Base-by-base conservation (phyloP, 2,888 invertebrate genomes). In the Exephanes ischioxanthus region DNA sequence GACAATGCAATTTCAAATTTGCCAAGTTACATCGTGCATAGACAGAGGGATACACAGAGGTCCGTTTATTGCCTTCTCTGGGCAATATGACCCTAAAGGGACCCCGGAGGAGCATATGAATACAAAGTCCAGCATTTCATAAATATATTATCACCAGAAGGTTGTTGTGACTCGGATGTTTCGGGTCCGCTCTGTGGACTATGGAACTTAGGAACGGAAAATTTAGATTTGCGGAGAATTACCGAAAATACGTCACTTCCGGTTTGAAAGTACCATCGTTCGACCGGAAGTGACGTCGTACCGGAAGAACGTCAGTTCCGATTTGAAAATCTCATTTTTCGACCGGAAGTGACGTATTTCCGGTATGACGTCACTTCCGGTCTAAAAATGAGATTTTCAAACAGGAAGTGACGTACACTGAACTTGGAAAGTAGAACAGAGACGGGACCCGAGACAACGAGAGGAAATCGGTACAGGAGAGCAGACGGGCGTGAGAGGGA, bases 391-490 rank as follows among this genome's bases (percentile, higher is more conserved):
- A 3, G 3, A 16, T 48, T 48, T 16, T 14, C 16, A 16, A 48
- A 48, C 3, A 0, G 45, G 16, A 48, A 48, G 45, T 48, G 41
- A 41, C 41, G 41, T 48, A 41, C 41, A 41, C 2, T 41, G 41
- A 9, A 41, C 41, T 41, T 41, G 1, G 11, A 41, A 30, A 30
- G 63, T 33, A 16, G 33, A 55, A 58, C 22, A 16, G 58, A 37
- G 14, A 41, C 11, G 58, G 55, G 72, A 58, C 37, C 11, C 55
- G 37, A 55, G 55, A 55, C 58, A 72, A 58, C 37, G 61, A 79
- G 68, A 55, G 71, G 45, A 1, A 63, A 63, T 63, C 63, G 30
- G 30, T 33, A 58, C 30, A 30, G 48, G 67, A 55, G 66, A 80
- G 81, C 14, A 58, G 37, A 48, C 37, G 66, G 63, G 11, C 68